Base-by-base conservation (phyloP, 2,888 invertebrate genomes). In the Tetramorium bicarinatum region DNA sequence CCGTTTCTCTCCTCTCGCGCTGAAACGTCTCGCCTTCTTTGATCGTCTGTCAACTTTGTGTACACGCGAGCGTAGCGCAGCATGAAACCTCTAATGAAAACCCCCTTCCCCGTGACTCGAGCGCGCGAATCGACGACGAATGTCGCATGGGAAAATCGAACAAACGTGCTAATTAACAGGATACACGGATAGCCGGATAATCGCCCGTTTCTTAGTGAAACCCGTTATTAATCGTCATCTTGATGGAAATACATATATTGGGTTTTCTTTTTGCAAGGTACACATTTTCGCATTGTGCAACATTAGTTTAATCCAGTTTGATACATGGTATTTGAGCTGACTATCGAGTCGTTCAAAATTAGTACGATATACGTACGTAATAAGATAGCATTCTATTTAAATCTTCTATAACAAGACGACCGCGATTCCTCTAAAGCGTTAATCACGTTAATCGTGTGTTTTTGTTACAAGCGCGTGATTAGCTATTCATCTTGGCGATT, bases 1-100 rank as follows among this genome's bases (percentile, higher is more conserved):
- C 52, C 84, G 85, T 89, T 89, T 85, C 80, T 85, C 77, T 84
- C 62, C 87, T 85, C 87, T 85, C 88, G 83, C 86, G 64, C 86
- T 82, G 75, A 59, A 47, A 75, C 82, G 66, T 85, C 85, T 74
- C 76, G 62, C 76, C 81, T 82, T 47, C 67, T 61, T 82, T 83
- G 74, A 61, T 74, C 82, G 76, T 81, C 81, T 77, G 77, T 85
- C 82, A 85, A 75, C 82, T 38, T 47, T 18, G 64, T 21, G 61
- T 29, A 74, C 62, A 29, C 34, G 15, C 34, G 47, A 82, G n/a
- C 47, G 52, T 13, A 44, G 54, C 25, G 29, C 64, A 9, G 56
- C 44, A 25, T 82, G 64, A 34, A 77, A 66, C 76, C 61, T 25
- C 13, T 49, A 34, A 44, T 59, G 79, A 59, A 71, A 80, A 47